phyloP scores from a whole-genome alignment of 64 coral and sea anemone species.

The Actinia tenebrosa region DNA sequence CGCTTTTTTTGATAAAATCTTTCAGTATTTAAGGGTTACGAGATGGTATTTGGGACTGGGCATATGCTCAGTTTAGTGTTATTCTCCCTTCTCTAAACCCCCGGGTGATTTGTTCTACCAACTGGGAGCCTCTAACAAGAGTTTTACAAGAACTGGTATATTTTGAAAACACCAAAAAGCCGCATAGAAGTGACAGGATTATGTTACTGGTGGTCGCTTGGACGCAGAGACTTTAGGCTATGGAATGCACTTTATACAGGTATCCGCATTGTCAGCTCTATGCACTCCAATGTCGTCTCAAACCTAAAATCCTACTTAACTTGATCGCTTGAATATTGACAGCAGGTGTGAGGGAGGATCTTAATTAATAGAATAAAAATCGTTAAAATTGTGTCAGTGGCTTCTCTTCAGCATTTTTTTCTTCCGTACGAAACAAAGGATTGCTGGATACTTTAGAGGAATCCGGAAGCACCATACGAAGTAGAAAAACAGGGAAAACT shows the following conservation, averaged over 20 bases:
- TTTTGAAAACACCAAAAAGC: background rate
- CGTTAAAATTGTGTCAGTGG: constrained; percentile 7
- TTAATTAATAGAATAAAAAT: constrained; percentile 11
- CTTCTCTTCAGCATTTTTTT: background rate
- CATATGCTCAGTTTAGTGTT: background rate
- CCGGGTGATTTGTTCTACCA: background rate
- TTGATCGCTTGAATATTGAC: background rate
- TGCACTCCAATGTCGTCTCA: background rate
- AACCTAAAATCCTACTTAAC: background rate
- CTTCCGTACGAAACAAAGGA: background rate
- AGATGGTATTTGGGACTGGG: background rate
- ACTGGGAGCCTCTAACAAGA: background rate
- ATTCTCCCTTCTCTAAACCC: background rate
- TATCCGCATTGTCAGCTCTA: background rate
- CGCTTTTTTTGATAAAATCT: constrained; percentile 8
- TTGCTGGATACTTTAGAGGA: background rate
- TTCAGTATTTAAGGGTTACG: background rate
- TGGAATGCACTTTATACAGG: background rate
- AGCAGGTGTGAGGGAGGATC: constrained; percentile 4
- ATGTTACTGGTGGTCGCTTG: background rate
- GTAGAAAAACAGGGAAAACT: background rate
- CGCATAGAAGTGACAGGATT: background rate
- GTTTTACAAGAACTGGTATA: constrained; percentile 1
- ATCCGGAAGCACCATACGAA: background rate
- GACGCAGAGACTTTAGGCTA: background rate